Conservation (phyloP, 2,888 invertebrate species). For the Teleogryllus oceanicus region DNA sequence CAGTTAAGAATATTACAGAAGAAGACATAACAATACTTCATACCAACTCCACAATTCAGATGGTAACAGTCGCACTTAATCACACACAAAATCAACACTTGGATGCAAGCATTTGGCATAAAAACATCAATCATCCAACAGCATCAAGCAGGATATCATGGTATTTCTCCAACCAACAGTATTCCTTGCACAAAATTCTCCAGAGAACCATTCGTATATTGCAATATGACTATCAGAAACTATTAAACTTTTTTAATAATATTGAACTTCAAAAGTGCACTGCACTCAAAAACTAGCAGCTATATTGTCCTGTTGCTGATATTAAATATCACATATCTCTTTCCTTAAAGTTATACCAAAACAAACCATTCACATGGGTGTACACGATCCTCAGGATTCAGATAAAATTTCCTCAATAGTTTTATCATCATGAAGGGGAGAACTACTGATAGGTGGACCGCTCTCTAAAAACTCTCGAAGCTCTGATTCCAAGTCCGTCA, state of each 20-base stretch:
- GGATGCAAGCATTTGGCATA: too few relatives aligned
- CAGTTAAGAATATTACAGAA: too few relatives aligned
- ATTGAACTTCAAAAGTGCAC: conserved; percentile 8
- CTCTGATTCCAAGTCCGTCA: conserved; percentile 64
- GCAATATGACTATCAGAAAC: neutral
- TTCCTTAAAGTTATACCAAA: neutral
- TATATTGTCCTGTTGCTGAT: neutral
- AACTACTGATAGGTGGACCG: conserved; percentile 56
- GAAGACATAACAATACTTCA: too few relatives aligned
- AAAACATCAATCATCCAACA: too few relatives aligned
- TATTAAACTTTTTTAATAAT: neutral
- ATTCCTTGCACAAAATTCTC: too few relatives aligned
- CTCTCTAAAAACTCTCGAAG: conserved; percentile 68
- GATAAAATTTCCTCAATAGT: conserved; percentile 37
- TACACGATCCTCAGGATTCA: conserved; percentile 33
- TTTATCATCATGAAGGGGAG: conserved; percentile 45
- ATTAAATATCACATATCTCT: conserved; percentile 1
- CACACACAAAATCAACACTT: too few relatives aligned
- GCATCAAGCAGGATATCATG: too few relatives aligned
- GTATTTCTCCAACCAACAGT: too few relatives aligned
- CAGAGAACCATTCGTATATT: too few relatives aligned
- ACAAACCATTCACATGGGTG: conserved; percentile 1
- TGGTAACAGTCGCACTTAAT: too few relatives aligned
- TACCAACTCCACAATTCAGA: too few relatives aligned
- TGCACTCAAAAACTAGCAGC: neutral